Base-by-base conservation (phyloP, 1,140 invertebrate species). In the Popillia japonica region DNA sequence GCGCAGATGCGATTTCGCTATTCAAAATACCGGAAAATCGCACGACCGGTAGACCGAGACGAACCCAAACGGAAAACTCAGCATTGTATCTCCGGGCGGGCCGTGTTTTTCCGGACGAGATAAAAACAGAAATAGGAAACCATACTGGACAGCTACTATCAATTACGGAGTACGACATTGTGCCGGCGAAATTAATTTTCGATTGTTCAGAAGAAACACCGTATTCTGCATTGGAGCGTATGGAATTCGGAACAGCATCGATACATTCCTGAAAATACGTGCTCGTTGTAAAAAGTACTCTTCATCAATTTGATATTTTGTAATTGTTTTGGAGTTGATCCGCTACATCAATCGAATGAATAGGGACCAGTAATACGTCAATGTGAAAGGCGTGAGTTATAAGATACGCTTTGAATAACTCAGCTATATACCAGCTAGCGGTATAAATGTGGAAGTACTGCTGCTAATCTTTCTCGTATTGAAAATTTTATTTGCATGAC, bases 21-120 rank as follows among this genome's bases (percentile, higher is more conserved):
- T 55, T 55, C 48, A 55, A 7, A 55, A n/a, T 55, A 55, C 10
- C 48, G 48, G 48, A 55, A 55, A 55, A 55, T n/a, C 48, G 48
- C 11, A 55, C 48, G 48, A 55, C 48, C 14, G 2, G 11, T 55
- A 55, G 17, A 55, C 6, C 48, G 10, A 55, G 48, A 14, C 48
- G 9, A 14, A 55, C 48, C 14, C 48, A 14, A 55, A 17, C 48
- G 48, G 48, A 55, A 55, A 55, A 55, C 10, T n/a, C 48, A 7
- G 17, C 48, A 55, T 55, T 55, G 48, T 55, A 17, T 55, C n/a
- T 17, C n/a, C 48, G 48, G 0, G 48, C n/a, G n/a, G 48, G 48
- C 48, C 48, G 48, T 6, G 48, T 55, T 55, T 55, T 55, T 55
- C 48, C 48, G n/a, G 14, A 34, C 14, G 7, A 17, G 48, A 55